A percentile compares a stretch with the other conserved stretches of the same genome.
These are phyloP conservation scores for Phenacoccus solenopsis DNA, from an alignment of 1,140 invertebrate species.

Conservation along the genomic window DNA sequence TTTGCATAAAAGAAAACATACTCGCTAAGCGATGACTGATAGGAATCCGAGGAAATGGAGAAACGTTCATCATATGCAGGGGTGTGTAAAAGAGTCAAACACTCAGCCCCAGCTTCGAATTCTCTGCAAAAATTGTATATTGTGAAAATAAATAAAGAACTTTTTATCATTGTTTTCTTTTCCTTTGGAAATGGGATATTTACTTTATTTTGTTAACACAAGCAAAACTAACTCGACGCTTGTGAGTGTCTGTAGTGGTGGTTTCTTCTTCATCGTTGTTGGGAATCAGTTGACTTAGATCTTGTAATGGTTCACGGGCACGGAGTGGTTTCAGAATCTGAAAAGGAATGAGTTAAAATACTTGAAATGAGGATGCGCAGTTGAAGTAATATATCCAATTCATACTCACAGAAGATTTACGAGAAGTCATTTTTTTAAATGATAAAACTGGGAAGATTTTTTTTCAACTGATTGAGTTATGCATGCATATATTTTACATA, in stretches of 20 bases:
- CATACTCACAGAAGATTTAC: no score
- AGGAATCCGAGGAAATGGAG: background rate
- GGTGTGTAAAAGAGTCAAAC: background rate
- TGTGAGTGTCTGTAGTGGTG: background rate
- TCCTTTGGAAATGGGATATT: background rate
- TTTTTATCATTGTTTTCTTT: background rate
- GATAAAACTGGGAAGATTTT: no score
- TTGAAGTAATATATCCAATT: no score
- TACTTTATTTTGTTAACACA: conserved; percentile 6
- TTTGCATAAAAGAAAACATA: background rate
- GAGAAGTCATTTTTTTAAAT: no score
- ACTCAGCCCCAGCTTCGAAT: background rate
- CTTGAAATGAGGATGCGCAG: no score
- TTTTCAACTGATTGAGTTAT: no score
- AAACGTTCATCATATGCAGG: background rate
- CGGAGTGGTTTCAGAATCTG: background rate
- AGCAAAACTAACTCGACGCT: background rate
- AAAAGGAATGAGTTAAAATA: no score
- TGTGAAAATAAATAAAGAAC: background rate
- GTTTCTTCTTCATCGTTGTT: conserved; percentile 12
- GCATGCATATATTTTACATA: no score
- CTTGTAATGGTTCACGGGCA: background rate
- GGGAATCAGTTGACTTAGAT: background rate
- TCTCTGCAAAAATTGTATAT: background rate
- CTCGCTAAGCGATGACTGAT: background rate